These are phyloP conservation scores for Neoarius graeffei DNA, from an alignment of 2,113 vertebrate species.

Conservation along the genomic window DNA sequence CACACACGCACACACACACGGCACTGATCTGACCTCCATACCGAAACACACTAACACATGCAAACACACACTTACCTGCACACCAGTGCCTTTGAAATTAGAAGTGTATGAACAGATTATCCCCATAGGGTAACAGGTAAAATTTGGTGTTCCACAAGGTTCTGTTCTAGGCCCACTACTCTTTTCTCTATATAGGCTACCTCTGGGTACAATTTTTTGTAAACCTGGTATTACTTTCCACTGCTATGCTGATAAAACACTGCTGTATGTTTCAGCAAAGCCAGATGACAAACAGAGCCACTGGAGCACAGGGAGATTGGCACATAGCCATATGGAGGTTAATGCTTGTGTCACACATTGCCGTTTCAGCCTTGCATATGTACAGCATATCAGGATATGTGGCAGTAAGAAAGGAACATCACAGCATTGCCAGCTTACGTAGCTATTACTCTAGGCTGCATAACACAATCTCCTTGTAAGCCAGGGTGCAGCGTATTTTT, in stretches of 20 bases:
- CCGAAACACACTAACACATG: not conserved
- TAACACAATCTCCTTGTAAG: too few relatives aligned
- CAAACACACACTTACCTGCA: not conserved
- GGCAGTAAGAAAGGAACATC: too few relatives aligned
- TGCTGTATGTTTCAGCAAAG: not conserved
- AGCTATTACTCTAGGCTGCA: too few relatives aligned
- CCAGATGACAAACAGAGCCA: not conserved
- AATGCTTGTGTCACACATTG: too few relatives aligned
- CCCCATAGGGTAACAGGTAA: not conserved
- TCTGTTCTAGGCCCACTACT: not conserved
- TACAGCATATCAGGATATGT: too few relatives aligned
- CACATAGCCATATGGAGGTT: not conserved
- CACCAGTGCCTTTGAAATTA: not conserved
- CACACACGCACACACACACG: conserved; percentile 9
- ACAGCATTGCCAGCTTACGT: too few relatives aligned
- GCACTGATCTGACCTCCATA: not conserved
- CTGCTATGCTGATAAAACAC: not conserved
- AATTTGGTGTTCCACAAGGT: not conserved
- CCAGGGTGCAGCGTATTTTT: too few relatives aligned
- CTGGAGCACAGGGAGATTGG: not conserved
- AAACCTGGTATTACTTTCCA: not conserved
- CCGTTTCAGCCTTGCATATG: too few relatives aligned
- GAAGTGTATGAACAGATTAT: not conserved
- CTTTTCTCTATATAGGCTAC: not conserved
- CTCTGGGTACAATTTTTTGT: not conserved